Conservation (phyloP, 2,113 vertebrate genomes). For the Ceyx margarethae region DNA sequence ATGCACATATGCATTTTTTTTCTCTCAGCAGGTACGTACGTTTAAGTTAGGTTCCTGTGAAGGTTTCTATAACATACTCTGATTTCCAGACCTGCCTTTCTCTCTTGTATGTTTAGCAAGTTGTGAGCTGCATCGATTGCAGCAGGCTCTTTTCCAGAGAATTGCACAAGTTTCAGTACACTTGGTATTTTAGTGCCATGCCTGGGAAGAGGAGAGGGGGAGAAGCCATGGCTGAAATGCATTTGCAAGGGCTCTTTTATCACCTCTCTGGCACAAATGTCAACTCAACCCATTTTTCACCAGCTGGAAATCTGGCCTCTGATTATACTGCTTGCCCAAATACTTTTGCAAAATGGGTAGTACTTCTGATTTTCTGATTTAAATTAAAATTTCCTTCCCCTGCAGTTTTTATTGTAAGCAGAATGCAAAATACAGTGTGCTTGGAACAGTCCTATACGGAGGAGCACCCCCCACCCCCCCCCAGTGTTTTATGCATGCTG, state of each 20-base stretch:
- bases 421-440: neutral
- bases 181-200: neutral
- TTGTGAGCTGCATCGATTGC: neutral
- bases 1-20: fast-evolving
- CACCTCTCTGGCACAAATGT: neutral
- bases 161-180: neutral
- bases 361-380: neutral
- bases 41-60: neutral
- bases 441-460: neutral
- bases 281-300: neutral
- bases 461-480: neutral
- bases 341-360: slow-evolving; percentile 24
- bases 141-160: neutral
- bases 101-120: neutral
- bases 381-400: neutral
- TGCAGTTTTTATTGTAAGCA: neutral
- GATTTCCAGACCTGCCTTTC: neutral
- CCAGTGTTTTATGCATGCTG: slow-evolving; percentile 29
- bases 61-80: neutral
- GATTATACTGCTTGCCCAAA: neutral
- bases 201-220: neutral
- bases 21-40: neutral
- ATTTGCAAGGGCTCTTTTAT: slow-evolving; percentile 19
- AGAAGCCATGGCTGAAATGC: neutral
- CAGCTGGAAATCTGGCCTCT: neutral